These are phyloP conservation scores for Vimba vimba DNA, from an alignment of 2,113 vertebrate genomes.

Conservation along the genomic window DNA sequence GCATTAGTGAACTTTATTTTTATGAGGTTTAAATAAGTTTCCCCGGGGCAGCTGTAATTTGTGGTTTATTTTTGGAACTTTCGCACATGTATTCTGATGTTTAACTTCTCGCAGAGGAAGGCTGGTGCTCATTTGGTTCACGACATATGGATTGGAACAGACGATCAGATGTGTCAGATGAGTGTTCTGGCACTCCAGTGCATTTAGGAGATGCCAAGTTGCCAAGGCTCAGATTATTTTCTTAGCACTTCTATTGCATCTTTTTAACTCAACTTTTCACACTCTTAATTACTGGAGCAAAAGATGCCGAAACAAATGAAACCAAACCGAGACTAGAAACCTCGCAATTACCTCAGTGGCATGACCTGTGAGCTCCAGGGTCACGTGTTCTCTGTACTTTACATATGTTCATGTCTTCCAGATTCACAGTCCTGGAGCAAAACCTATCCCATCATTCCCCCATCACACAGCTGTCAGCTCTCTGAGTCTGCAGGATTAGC, in stretches of 20 bases:
- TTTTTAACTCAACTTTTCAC: neutral
- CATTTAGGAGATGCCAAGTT: constrained; percentile 15
- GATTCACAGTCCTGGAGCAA: neutral
- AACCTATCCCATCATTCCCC: constrained; percentile 18
- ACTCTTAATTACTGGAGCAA: neutral
- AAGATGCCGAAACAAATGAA: neutral
- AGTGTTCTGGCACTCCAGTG: neutral
- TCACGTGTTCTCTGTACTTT: neutral
- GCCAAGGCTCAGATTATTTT: constrained; percentile 1
- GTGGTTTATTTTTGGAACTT: constrained; percentile 80
- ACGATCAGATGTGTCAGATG: constrained; percentile 18
- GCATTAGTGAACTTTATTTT: constrained; percentile 80
- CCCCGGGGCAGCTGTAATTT: constrained; percentile 82
- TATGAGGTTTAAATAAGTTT: constrained; percentile 85
- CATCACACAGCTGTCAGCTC: constrained; percentile 62
- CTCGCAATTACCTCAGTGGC: neutral
- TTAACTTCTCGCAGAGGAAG: constrained; percentile 38
- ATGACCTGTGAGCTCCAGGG: neutral
- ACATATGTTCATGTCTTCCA: neutral
- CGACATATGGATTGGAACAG: constrained; percentile 6
- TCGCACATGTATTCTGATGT: constrained; percentile 40
- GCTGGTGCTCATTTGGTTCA: neutral
- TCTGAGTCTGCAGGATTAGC: constrained; percentile 63
- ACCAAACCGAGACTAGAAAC: neutral
- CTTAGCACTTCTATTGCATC: constrained; percentile 17